phyloP scores from a whole-genome alignment of 2,888 invertebrate species.

The Cephus nigrinus region DNA sequence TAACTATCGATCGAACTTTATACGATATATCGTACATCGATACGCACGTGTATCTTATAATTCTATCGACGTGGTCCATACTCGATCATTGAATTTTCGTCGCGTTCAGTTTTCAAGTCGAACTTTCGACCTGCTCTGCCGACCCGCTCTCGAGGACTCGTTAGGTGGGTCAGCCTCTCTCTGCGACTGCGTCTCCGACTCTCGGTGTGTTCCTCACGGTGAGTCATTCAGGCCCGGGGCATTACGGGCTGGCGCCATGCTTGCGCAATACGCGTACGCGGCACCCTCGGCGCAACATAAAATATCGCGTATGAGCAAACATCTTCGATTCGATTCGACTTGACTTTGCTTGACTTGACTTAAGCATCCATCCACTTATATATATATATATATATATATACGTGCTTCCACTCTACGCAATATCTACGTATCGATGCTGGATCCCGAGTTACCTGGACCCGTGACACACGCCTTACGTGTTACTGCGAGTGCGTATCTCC shows the following conservation, averaged over 20 bases:
- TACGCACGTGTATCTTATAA: background rate
- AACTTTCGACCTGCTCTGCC: background rate
- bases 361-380: background rate
- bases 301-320: constrained; percentile 3
- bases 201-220: constrained; percentile 43
- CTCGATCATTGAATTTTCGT: background rate
- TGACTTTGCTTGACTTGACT: background rate
- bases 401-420: background rate
- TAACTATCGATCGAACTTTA: background rate
- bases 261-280: constrained; percentile 49
- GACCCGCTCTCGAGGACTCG: constrained; percentile 1
- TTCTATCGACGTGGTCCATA: background rate
- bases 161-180: constrained; percentile 53
- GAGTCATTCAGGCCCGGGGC: constrained; percentile 54
- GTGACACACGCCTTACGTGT: background rate
- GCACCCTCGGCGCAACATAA: constrained; percentile 14
- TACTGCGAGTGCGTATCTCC: background rate
- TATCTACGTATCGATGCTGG: background rate
- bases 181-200: constrained; percentile 21
- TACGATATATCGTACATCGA: constrained; percentile 24
- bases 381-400: background rate
- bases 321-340: background rate
- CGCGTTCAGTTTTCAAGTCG: background rate
- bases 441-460: background rate
- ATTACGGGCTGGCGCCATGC: constrained; percentile 59